A percentile compares a stretch with the other conserved stretches of the same genome.
Evolutionary conservation across 2,888 invertebrate genomes (phyloP).

Genomic region (Lumbricus terrestris): DNA sequence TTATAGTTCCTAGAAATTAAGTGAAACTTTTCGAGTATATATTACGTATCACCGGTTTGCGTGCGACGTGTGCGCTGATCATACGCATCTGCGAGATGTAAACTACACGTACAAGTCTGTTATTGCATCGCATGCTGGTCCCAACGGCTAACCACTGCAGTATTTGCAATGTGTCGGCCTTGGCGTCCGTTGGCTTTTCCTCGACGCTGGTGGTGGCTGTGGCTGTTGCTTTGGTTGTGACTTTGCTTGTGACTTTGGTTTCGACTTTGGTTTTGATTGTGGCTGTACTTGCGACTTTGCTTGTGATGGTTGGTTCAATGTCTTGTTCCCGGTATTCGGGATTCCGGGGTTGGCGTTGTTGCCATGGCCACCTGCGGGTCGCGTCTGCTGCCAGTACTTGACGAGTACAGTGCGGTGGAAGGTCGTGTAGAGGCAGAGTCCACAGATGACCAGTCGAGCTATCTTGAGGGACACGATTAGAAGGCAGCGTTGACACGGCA

Average conservation of each 20-base stretch:
- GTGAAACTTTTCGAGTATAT: neutral
- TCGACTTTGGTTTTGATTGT: too few species aligned
- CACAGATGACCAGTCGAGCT: neutral
- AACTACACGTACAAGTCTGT: neutral
- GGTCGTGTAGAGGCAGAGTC: neutral
- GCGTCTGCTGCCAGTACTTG: neutral
- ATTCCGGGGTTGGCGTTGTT: neutral
- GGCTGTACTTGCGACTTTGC: neutral
- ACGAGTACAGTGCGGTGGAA: neutral
- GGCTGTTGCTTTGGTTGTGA: neutral
- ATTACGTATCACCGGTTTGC: neutral
- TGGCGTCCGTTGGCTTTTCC: neutral
- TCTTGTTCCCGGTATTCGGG: neutral
- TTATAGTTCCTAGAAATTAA: neutral
- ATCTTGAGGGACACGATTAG: neutral
- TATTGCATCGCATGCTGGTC: neutral
- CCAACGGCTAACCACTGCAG: neutral
- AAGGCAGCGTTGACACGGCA: too few species aligned
- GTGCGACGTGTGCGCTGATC: too few species aligned
- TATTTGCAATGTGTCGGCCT: neutral
- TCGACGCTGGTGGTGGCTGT: too few species aligned
- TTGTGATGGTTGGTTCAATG: neutral
- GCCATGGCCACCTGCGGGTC: neutral
- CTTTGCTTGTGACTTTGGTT: too few species aligned
- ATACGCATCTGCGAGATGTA: neutral